Base-by-base conservation (phyloP, 2,797 vertebrate species). In the Poeciliopsis gracilis region DNA sequence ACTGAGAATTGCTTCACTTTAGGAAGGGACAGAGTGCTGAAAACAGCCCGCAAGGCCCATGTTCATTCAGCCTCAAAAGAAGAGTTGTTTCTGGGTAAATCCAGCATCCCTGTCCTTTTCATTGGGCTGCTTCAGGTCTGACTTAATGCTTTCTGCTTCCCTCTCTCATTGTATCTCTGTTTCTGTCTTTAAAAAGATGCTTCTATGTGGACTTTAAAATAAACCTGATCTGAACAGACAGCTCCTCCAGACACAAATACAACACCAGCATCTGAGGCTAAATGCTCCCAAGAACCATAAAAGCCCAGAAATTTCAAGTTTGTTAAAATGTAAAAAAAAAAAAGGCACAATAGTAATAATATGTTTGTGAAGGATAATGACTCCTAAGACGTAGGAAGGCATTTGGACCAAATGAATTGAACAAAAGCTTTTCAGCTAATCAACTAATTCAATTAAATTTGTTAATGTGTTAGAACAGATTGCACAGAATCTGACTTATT, bases 1-100 rank as follows among this genome's bases (percentile, higher is more conserved):
- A 71, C 69, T 81, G 41, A 30, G 33, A 73, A 61, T 66, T 70
- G 77, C 84, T 75, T 81, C 76, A 76, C 72, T 78, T 53, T 43
- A 55, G 82, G 76, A 72, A 53, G 77, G 69, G 61, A 63, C 30
- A 63, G 57, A 82, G 71, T 55, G 82, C 53, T 76, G 77, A 81
- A 69, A 80, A 72, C 82, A 78, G 66, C 77, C 80, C 82, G 76
- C 79, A 53, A 83, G 82, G 80, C 79, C 72, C 33, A 71, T 80
- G 82, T 73, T 70, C 82, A 78, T 66, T 78, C 57, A 82, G 73
- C 79, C 79, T 53, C 76, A 73, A 77, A 77, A 67, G 53, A 47
- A 76, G 20, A 46, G 74, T 74, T 77, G 79, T 78, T 85, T 89
- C 72, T 78, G 77, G 76, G 87, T 74, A 82, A 80, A 84, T 72